phyloP scores from a whole-genome alignment of 2,797 vertebrate genomes.

The Scleropages formosus region DNA sequence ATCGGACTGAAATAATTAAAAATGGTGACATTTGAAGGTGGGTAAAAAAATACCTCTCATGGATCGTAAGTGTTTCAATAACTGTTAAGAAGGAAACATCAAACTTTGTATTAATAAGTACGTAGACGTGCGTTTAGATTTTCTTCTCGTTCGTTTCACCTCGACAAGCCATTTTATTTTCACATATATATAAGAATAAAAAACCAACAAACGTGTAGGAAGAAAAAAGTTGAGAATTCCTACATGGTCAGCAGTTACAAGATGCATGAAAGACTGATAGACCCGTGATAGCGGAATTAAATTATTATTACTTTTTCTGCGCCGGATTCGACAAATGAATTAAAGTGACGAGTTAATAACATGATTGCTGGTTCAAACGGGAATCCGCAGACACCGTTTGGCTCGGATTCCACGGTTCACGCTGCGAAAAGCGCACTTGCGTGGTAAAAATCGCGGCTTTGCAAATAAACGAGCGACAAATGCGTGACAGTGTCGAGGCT shows the following conservation, averaged over 20 bases:
- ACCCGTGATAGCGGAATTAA: background rate
- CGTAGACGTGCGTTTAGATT: background rate
- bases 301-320: background rate
- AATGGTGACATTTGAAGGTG: constrained; percentile 28
- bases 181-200: background rate
- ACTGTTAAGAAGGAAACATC: constrained; percentile 15
- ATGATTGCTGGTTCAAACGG: background rate
- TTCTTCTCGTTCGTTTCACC: background rate
- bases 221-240: constrained; percentile 23
- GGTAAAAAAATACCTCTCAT: background rate
- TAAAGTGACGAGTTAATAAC: constrained; percentile 15
- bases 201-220: background rate
- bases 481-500: constrained; percentile 20
- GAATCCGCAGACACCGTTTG: background rate
- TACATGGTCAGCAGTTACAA: constrained; percentile 14
- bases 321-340: constrained; percentile 21
- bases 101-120: constrained; percentile 8
- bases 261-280: background rate
- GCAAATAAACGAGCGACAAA: constrained; percentile 29
- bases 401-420: constrained; percentile 7
- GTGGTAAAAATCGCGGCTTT: constrained; percentile 22
- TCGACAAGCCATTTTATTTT: constrained; percentile 5
- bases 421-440: background rate
- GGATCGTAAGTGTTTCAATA: constrained; percentile 11
- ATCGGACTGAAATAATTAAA: constrained; percentile 11